A percentile compares a stretch with the other conserved stretches of the same genome.
Conservation (phyloP, 2,888 invertebrate species). For the Ectemnius continuus region DNA sequence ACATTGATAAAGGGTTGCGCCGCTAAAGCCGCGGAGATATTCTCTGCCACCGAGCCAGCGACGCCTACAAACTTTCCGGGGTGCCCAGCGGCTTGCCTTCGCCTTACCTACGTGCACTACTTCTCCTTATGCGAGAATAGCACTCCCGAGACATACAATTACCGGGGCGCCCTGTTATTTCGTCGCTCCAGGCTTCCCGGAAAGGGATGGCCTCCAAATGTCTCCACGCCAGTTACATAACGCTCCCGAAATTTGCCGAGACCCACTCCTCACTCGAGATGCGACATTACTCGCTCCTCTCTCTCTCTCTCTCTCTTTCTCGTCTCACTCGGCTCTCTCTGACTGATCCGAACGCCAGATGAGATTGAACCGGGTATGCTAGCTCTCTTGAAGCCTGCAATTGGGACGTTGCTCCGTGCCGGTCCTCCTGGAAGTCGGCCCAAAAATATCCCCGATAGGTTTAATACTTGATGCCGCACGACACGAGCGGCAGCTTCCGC, state of each 20-base stretch:
- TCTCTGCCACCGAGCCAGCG: slow-evolving; percentile 55
- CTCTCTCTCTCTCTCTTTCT: not conserved
- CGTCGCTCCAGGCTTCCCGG: slow-evolving; percentile 24
- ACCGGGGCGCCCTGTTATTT: slow-evolving; percentile 59
- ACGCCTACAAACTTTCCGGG: slow-evolving; percentile 56
- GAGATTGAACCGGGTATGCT: not conserved
- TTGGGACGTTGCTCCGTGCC: not conserved
- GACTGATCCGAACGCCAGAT: not conserved
- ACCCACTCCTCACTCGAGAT: not conserved
- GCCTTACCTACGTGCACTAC: not conserved
- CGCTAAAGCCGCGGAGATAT: slow-evolving; percentile 68
- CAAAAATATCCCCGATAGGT: slow-evolving; percentile 60
- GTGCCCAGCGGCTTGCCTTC: slow-evolving; percentile 15
- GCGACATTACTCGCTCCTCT: not conserved
- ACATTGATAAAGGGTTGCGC: slow-evolving; percentile 76
- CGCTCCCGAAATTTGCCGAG: slow-evolving; percentile 38
- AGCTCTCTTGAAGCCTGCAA: not conserved
- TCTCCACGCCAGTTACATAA: slow-evolving; percentile 40
- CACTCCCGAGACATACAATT: slow-evolving; percentile 69
- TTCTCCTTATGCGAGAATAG: slow-evolving; percentile 51
- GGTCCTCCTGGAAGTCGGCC: slow-evolving; percentile 12
- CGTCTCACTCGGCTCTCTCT: too few species aligned
- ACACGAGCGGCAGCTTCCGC: slow-evolving; percentile 48
- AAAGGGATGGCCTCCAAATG: slow-evolving; percentile 25
- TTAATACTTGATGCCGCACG: slow-evolving; percentile 52